Conservation (phyloP, 2,888 invertebrate genomes). For the Eueremaeus valkanovi region DNA sequence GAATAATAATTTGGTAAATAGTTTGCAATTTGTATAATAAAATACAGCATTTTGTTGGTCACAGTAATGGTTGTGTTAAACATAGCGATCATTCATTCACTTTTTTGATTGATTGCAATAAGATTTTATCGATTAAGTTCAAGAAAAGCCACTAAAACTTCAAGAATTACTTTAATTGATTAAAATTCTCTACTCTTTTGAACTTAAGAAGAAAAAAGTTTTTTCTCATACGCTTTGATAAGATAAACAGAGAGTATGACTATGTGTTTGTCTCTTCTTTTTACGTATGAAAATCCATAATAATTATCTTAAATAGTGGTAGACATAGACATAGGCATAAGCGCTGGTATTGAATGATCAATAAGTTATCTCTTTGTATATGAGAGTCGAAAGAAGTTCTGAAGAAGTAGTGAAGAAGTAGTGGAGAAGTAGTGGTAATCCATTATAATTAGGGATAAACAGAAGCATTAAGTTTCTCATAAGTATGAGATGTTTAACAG, state of each 20-base stretch:
- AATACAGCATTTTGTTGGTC: too few relatives aligned
- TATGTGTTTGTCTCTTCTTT: not conserved
- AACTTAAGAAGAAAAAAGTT: not conserved
- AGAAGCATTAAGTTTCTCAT: not conserved
- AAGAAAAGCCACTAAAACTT: not conserved
- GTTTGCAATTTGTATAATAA: too few relatives aligned
- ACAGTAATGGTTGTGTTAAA: not conserved
- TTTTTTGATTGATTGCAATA: not conserved
- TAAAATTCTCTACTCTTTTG: not conserved
- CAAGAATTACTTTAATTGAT: constrained; percentile 5
- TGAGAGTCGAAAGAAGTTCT: not conserved
- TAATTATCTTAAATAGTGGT: constrained; percentile 21
- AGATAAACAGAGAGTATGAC: not conserved
- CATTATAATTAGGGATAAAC: constrained; percentile 32
- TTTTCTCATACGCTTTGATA: not conserved
- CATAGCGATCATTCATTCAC: not conserved
- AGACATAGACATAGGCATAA: not conserved
- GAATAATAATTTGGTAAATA: too few relatives aligned
- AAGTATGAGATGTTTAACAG: too few relatives aligned
- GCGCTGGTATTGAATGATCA: constrained; percentile 30
- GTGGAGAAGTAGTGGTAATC: constrained; percentile 5
- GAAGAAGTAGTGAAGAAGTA: not conserved
- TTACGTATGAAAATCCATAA: constrained; percentile 7
- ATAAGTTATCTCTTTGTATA: constrained; percentile 5
- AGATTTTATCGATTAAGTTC: constrained; percentile 5